Evolutionary conservation across 1,140 invertebrate genomes (phyloP).

Genomic region (Drosophila ambigua): DNA sequence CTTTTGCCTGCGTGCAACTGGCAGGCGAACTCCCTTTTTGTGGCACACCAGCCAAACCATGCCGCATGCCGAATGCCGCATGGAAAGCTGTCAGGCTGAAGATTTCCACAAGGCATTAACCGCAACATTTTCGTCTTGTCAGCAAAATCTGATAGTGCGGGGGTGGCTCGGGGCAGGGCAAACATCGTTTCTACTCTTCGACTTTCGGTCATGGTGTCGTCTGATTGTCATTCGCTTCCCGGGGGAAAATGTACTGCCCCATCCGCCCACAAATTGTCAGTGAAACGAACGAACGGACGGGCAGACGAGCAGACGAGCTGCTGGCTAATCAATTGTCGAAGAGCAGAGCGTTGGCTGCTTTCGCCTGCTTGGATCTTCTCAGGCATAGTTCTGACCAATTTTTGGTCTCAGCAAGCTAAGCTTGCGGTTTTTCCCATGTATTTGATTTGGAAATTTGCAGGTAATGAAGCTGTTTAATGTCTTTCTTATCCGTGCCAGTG

Average conservation of each 20-base stretch:
- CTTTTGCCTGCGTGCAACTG: too few relatives aligned
- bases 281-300: too few relatives aligned
- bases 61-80: too few relatives aligned
- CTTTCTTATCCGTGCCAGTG: conserved; percentile 16
- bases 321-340: conserved; percentile 13
- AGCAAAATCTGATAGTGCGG: conserved; percentile 8
- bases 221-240: too few relatives aligned
- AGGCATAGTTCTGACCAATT: neutral
- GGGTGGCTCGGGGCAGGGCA: too few relatives aligned
- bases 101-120: conserved; percentile 15
- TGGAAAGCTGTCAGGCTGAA: neutral
- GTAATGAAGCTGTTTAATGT: conserved; percentile 58
- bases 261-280: conserved; percentile 15
- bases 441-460: conserved; percentile 53
- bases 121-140: conserved; percentile 37
- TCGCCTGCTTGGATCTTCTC: too few relatives aligned
- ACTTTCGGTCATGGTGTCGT: conserved; percentile 8
- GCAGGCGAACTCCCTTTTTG: too few relatives aligned
- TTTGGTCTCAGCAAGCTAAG: conserved; percentile 17
- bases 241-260: too few relatives aligned
- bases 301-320: neutral
- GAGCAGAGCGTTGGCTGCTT: neutral
- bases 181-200: neutral
- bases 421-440: conserved; percentile 29
- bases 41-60: too few relatives aligned